These are phyloP conservation scores for Cromileptes altivelis DNA, from an alignment of 2,113 vertebrate species.

Conservation along the genomic window DNA sequence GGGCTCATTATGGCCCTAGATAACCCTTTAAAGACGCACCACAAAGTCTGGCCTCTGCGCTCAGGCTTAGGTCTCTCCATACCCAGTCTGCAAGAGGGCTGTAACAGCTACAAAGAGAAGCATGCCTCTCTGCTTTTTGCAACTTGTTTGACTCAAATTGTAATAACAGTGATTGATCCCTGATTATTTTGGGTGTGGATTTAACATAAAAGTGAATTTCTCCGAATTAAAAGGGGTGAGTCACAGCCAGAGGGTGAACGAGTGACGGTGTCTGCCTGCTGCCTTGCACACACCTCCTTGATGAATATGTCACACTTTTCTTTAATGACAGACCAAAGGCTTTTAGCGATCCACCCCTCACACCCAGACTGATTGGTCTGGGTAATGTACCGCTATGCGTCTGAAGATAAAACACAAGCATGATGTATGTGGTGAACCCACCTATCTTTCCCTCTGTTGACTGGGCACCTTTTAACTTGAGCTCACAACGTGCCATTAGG, in stretches of 20 bases:
- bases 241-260: not conserved
- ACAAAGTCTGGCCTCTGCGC: constrained; percentile 42
- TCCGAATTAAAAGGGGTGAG: not conserved
- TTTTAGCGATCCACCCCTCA: constrained; percentile 39
- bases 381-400: constrained; percentile 68
- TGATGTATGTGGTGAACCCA: constrained; percentile 11
- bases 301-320: constrained; percentile 63
- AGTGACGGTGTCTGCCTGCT: constrained; percentile 7
- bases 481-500: constrained; percentile 54
- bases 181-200: not conserved
- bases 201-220: not conserved
- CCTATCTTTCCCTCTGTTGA: constrained; percentile 39
- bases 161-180: not conserved
- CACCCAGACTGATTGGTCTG: constrained; percentile 65
- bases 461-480: constrained; percentile 61
- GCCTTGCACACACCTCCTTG: constrained; percentile 24
- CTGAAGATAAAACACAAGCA: constrained; percentile 68
- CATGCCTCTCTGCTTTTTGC: not conserved
- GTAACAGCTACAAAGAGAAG: constrained; percentile 12
- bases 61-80: constrained; percentile 50
- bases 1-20: constrained; percentile 63
- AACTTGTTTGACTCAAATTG: constrained; percentile 7
- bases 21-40: constrained; percentile 68
- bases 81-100: constrained; percentile 20
- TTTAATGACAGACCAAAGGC: constrained; percentile 73